A percentile compares a stretch with the other conserved stretches of the same genome.
Conservation (phyloP, 2,113 vertebrate species). For the Microcebus ravelobensis region DNA sequence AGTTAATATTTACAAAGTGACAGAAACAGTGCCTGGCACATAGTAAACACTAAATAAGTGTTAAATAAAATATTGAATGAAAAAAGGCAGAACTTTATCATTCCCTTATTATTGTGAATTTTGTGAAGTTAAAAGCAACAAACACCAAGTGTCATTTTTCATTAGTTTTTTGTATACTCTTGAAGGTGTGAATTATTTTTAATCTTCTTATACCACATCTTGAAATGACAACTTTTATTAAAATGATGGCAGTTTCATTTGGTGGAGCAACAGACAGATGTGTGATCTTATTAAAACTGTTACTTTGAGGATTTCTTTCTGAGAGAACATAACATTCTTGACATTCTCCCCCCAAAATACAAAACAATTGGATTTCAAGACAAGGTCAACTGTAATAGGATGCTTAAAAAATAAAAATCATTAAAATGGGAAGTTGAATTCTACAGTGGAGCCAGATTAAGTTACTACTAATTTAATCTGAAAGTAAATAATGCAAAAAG, state of each 20-base stretch:
- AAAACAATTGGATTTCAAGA: constrained; percentile 17
- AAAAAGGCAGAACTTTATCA: background rate
- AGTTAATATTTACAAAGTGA: background rate
- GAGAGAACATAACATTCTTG: background rate
- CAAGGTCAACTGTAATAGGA: background rate
- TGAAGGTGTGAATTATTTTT: background rate
- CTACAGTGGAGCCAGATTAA: background rate
- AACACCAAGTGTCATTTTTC: background rate
- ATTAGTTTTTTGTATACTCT: background rate
- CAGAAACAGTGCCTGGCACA: background rate
- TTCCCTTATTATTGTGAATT: constrained; percentile 6
- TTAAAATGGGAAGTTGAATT: background rate
- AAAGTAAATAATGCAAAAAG: background rate
- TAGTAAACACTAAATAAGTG: background rate
- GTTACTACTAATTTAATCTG: background rate
- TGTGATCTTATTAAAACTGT: constrained; percentile 47
- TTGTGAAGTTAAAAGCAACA: constrained; percentile 18
- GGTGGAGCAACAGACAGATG: background rate
- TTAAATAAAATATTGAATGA: background rate
- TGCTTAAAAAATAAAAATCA: constrained; percentile 31
- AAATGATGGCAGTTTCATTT: constrained; percentile 26
- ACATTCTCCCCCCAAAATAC: background rate
- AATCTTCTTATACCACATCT: background rate
- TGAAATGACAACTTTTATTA: constrained; percentile 42
- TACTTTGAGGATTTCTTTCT: constrained; percentile 32